These are phyloP conservation scores for Corbicula japonica DNA, from an alignment of 2,888 invertebrate genomes.

Conservation along the genomic window DNA sequence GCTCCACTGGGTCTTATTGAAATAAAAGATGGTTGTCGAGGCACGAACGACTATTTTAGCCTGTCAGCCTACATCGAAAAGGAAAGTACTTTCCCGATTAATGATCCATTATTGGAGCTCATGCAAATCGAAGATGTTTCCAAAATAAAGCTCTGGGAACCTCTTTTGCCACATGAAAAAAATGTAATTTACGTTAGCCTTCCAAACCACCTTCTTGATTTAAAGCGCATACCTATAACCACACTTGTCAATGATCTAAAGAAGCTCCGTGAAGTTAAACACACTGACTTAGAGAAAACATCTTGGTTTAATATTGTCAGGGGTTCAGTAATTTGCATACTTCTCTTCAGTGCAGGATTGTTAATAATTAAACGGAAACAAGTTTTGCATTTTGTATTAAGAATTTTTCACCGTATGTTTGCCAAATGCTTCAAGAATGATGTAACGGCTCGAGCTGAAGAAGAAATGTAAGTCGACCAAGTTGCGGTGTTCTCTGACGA, in stretches of 20 bases:
- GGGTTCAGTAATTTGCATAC: not conserved
- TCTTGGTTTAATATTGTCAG: not conserved
- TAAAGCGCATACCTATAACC: constrained; percentile 29
- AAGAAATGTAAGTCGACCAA: not conserved
- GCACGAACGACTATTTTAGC: constrained; percentile 12
- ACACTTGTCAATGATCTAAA: constrained; percentile 19
- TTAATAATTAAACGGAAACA: not conserved
- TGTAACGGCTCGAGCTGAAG: not conserved
- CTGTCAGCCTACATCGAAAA: constrained; percentile 7
- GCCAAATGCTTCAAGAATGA: constrained; percentile 1
- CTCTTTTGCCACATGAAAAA: not conserved
- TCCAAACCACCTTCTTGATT: not conserved
- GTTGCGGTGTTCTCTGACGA: no score
- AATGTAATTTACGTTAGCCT: constrained; percentile 1
- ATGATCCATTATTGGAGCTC: not conserved
- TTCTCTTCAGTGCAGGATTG: not conserved
- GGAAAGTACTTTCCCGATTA: not conserved
- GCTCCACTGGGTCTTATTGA: constrained; percentile 4
- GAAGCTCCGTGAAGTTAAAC: no score
- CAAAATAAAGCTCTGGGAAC: constrained; percentile 1
- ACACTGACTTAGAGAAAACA: not conserved
- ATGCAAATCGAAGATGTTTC: not conserved
- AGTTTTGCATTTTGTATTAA: not conserved
- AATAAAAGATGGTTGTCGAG: constrained; percentile 19
- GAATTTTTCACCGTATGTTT: not conserved